Base-by-base conservation (phyloP, 2,888 invertebrate genomes). In the Sarcophaga carnaria region DNA sequence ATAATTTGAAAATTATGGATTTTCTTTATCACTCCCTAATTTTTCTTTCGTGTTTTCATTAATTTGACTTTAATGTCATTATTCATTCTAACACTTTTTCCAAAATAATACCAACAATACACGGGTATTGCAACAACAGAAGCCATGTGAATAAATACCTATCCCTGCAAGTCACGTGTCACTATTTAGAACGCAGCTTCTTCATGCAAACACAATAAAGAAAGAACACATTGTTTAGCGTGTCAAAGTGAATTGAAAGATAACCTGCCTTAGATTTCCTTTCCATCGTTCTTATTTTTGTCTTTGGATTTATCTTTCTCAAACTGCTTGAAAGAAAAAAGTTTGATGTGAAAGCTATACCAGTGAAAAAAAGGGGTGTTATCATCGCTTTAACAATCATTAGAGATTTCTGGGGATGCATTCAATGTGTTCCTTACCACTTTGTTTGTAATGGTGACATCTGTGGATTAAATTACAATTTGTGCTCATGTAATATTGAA, bases 381-480 rank as follows among this genome's bases (percentile, higher is more conserved):
- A 80, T 71, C 62, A 62, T 76, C 60, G 76, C 80, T 67, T 62
- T 22, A 25, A 75, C 22, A 25, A 66, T 74, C 54, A 60, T 80
- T 74, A 22, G 76, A 37, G 47, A 37, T 54, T 49, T 54, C 25
- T 37, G 45, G 64, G 59, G 25, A 47, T 70, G 62, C 60, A 72
- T 78, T 67, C 63, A 74, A 63, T 67, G 88, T 88, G 89, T 88
- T 89, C 84, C 37, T 37, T 37, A 37, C 78, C 80, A 87, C 63
- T 86, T 88, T 90, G 92, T 91, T 91, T 91, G 91, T 91, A 93
- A 93, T 93, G 92, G 92, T 93, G 93, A 93, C 93, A 93, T 93
- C 93, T 93, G 93, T 93, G 93, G 92, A 93, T 93, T 93, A 93
- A 93, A 93, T 93, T 93, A 93, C 93, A 93, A 92, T 92, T 92